Conservation (phyloP, 2,888 invertebrate genomes). For the Cosmopolites sordidus region DNA sequence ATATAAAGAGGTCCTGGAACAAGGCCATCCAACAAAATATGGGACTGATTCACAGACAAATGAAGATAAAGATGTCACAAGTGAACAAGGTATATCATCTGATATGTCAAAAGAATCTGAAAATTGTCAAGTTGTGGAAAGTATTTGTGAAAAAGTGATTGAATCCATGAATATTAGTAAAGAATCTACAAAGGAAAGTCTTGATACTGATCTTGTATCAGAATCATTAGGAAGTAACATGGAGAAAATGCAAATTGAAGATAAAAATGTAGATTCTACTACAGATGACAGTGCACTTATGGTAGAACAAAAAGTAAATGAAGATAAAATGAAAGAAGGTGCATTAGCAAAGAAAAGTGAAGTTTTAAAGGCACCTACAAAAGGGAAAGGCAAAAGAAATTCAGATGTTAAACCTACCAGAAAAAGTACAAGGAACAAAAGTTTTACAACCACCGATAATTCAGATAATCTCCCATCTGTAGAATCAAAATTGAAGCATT, state of each 20-base stretch:
- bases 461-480: no score
- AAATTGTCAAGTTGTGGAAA: conserved; percentile 5
- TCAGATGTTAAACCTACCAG: background rate
- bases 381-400: background rate
- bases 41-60: no score
- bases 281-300: background rate
- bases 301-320: background rate
- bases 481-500: no score
- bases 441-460: background rate
- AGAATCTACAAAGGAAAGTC: conserved; percentile 1
- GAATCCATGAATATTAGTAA: conserved; percentile 7
- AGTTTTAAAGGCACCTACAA: background rate
- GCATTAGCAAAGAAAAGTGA: background rate
- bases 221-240: conserved; percentile 7
- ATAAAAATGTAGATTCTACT: background rate
- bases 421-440: background rate
- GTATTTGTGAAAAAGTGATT: conserved; percentile 8
- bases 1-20: no score
- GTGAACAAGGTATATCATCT: no score
- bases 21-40: no score
- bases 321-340: background rate
- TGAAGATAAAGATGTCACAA: no score
- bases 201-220: conserved; percentile 3
- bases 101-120: background rate
- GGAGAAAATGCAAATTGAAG: conserved; percentile 4